Evolutionary conservation across 2,888 invertebrate species (phyloP).

Genomic region (Drosophila rellima): DNA sequence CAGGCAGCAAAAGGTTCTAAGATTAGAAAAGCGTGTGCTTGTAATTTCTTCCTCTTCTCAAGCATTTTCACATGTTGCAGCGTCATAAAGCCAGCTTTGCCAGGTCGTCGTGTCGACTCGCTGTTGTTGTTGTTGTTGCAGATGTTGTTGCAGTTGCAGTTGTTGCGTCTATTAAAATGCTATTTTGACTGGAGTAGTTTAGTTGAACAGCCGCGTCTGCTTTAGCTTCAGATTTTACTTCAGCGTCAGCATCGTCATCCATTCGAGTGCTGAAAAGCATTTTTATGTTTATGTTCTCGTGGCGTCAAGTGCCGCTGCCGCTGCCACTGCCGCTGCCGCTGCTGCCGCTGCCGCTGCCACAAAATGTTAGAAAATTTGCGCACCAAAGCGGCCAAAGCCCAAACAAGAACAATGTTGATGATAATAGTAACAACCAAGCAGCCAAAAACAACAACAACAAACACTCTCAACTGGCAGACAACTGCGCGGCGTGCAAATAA

Average conservation of each 20-base stretch:
- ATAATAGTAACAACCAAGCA: constrained; percentile 77
- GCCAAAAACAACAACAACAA: constrained; percentile 41
- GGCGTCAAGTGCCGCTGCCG: constrained; percentile 77
- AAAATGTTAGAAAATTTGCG: constrained; percentile 58
- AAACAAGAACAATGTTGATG: constrained; percentile 78
- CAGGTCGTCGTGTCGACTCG: constrained; percentile 72
- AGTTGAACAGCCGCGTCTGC: constrained; percentile 57
- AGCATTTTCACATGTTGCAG: constrained; percentile 78
- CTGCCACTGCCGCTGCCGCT: constrained; percentile 49
- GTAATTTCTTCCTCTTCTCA: constrained; percentile 71
- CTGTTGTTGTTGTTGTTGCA: constrained; percentile 29
- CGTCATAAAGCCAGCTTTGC: constrained; percentile 62
- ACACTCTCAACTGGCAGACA: constrained; percentile 45
- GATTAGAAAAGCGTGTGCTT: constrained; percentile 82
- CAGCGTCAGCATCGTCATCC: constrained; percentile 67
- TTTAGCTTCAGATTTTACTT: constrained; percentile 15
- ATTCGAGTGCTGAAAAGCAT: constrained; percentile 77
- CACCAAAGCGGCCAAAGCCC: constrained; percentile 49
- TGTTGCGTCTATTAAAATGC: constrained; percentile 77
- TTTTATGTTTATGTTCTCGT: constrained; percentile 81
- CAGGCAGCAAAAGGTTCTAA: constrained; percentile 80
- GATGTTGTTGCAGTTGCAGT: constrained; percentile 30
- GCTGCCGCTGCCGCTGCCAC: constrained; percentile 55
- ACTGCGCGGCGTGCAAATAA: constrained; percentile 78
- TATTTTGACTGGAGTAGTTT: constrained; percentile 81